Percentiles rank a stretch among this genome's conserved stretches.
Conservation (phyloP, 2,113 vertebrate species). For the Syngnathoides biaculeatus region DNA sequence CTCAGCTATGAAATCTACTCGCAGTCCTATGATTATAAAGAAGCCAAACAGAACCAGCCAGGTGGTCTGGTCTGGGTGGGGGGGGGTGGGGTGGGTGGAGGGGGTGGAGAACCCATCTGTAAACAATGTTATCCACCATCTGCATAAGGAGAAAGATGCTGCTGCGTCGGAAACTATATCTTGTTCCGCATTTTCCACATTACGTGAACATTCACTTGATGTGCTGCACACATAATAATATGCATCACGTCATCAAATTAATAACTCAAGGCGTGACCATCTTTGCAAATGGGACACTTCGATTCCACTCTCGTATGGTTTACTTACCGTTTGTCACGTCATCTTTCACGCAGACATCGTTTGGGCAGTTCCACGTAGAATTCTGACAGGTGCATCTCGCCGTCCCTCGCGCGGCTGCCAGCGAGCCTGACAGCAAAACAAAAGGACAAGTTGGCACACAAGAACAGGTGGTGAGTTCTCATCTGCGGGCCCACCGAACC, state of each 20-base stretch:
- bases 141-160: conserved; percentile 5
- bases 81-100: no score
- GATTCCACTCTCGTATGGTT: neutral
- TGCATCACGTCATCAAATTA: neutral
- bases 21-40: conserved; percentile 16
- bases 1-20: conserved; percentile 26
- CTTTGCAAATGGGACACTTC: neutral
- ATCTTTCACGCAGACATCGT: conserved; percentile 22
- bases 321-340: neutral
- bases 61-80: no score
- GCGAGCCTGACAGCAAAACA: conserved; percentile 60
- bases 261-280: neutral
- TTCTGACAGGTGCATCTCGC: conserved; percentile 59
- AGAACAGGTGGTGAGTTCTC: conserved; percentile 59
- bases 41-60: conserved; percentile 13
- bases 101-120: conserved; percentile 1
- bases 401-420: conserved; percentile 55
- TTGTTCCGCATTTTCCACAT: neutral
- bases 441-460: conserved; percentile 52
- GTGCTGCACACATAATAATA: neutral
- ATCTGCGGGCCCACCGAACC: conserved; percentile 42
- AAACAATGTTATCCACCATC: conserved; percentile 1
- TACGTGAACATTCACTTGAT: neutral
- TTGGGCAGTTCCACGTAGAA: conserved; percentile 48
- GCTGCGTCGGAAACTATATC: neutral